Evolutionary conservation across 2,797 vertebrate genomes (phyloP).

Genomic region (Ateles fusciceps): DNA sequence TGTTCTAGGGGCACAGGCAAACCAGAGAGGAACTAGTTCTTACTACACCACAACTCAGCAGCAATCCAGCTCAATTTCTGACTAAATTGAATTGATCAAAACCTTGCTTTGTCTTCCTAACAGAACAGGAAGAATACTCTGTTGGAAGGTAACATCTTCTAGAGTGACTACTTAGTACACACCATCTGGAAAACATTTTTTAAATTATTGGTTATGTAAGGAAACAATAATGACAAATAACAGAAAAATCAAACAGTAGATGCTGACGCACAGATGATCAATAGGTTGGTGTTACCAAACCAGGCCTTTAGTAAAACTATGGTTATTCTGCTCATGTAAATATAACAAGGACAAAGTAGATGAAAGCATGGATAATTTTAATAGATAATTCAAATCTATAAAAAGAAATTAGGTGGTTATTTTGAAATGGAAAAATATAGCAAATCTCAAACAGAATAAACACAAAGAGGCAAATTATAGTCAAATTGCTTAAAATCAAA

Average conservation of each 20-base stretch:
- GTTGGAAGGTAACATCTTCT: not conserved
- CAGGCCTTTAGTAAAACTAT: not conserved
- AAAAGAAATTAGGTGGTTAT: not conserved
- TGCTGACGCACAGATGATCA: not conserved
- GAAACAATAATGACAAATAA: not conserved
- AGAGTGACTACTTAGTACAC: not conserved
- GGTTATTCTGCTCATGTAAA: not conserved
- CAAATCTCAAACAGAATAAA: not conserved
- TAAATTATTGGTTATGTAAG: not conserved
- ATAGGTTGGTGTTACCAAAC: not conserved
- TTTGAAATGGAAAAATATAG: not conserved
- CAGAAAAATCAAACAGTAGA: not conserved
- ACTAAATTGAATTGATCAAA: not conserved
- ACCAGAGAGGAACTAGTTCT: not conserved
- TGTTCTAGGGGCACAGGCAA: not conserved
- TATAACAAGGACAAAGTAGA: not conserved
- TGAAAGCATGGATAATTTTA: not conserved
- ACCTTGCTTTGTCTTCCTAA: not conserved
- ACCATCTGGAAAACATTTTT: not conserved
- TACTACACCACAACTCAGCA: not conserved
- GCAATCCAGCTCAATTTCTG: not conserved
- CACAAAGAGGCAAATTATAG: not conserved
- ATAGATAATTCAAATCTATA: not conserved
- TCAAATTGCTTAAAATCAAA: not conserved
- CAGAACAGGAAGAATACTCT: not conserved